Evolutionary conservation across 1,140 invertebrate species (phyloP).

Genomic region (Lepidurus packardi): DNA sequence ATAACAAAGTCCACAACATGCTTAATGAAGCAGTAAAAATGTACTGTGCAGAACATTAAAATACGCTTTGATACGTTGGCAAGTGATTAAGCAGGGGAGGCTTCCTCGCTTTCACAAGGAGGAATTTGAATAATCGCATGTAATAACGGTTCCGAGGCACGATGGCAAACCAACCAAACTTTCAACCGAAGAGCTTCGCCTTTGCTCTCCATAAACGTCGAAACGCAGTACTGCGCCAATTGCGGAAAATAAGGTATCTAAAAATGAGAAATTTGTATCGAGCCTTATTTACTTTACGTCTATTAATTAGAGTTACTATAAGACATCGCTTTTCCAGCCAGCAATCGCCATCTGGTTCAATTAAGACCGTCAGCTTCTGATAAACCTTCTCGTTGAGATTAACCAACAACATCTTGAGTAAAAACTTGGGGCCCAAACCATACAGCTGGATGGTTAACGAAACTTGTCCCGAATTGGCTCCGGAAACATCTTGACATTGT

Average conservation of each 20-base stretch:
- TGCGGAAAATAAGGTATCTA: background rate
- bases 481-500: background rate
- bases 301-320: background rate
- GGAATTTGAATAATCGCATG: conserved; percentile 5
- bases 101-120: background rate
- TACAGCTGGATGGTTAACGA: background rate
- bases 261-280: background rate
- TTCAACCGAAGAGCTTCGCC: background rate
- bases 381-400: background rate
- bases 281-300: background rate
- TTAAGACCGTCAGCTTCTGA: background rate
- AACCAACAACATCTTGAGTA: background rate
- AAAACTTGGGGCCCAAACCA: background rate
- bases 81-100: background rate
- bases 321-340: background rate
- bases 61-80: no score
- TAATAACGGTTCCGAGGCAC: background rate
- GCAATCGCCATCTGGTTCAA: background rate
- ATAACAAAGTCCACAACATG: no score
- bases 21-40: no score
- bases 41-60: no score
- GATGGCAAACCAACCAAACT: background rate
- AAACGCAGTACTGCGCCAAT: background rate
- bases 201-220: background rate
- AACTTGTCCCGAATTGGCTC: background rate